Conservation (phyloP, 2,888 invertebrate species). For the Tineola bisselliella region DNA sequence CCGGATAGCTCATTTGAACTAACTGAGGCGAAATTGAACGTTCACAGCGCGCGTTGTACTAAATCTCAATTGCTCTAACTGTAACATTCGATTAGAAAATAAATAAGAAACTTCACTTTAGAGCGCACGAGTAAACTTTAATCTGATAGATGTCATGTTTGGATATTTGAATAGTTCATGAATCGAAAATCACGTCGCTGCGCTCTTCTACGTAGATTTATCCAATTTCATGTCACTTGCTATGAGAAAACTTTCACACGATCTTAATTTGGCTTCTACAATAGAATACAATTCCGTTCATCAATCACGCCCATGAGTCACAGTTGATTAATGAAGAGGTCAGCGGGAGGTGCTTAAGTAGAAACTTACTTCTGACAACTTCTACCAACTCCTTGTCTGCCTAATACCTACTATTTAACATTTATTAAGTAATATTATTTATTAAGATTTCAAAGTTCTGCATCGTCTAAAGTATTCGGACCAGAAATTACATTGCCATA, state of each 20-base stretch:
- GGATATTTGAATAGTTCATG: not conserved
- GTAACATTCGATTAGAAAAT: not conserved
- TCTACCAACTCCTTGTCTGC: constrained; percentile 2
- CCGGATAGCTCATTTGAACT: not conserved
- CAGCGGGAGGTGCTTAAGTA: constrained; percentile 14
- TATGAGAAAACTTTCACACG: constrained; percentile 3
- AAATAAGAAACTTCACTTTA: not conserved
- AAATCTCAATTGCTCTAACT: not conserved
- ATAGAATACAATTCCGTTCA: constrained; percentile 13
- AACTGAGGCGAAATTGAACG: not conserved
- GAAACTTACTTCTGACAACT: constrained; percentile 11
- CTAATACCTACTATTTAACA: constrained; percentile 7
- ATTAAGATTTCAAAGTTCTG: not conserved
- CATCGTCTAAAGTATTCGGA: not conserved
- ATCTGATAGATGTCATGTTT: constrained; percentile 6
- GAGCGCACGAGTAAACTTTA: constrained; percentile 1
- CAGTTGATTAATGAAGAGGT: constrained; percentile 17
- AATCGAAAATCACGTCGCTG: not conserved
- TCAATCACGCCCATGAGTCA: constrained; percentile 17
- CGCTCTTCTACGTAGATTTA: not conserved
- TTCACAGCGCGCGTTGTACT: not conserved
- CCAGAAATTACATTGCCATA: not conserved
- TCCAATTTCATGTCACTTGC: not conserved
- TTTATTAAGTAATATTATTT: constrained; percentile 10
- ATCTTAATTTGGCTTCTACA: constrained; percentile 10